These are phyloP conservation scores for Oxytorus armatus DNA, from an alignment of 2,888 invertebrate genomes.

Conservation along the genomic window DNA sequence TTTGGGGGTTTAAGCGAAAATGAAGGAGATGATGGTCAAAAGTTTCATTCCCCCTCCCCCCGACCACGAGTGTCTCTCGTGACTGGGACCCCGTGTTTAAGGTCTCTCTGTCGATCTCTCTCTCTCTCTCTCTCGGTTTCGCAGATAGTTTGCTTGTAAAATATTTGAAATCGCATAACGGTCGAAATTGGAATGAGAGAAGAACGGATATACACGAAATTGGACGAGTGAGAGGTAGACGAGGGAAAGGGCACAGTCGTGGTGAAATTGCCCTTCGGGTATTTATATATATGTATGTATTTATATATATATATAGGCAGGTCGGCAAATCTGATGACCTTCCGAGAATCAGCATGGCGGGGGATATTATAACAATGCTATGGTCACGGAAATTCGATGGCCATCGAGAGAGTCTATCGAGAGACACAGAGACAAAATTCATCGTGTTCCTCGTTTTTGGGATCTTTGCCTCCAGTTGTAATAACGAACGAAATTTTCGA, in stretches of 20 bases:
- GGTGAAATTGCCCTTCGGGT: slow-evolving; percentile 60
- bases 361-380: slow-evolving; percentile 61
- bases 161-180: slow-evolving; percentile 70
- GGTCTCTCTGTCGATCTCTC: too few relatives aligned
- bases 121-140: too few relatives aligned
- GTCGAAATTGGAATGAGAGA: slow-evolving; percentile 68
- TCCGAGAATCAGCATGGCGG: slow-evolving; percentile 71
- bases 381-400: slow-evolving; percentile 66
- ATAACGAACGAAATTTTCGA: neutral
- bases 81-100: slow-evolving; percentile 39
- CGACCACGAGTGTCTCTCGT: slow-evolving; percentile 26
- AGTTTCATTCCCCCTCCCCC: slow-evolving; percentile 47
- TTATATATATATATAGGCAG: too few relatives aligned
- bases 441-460: neutral
- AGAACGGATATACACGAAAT: slow-evolving; percentile 14
- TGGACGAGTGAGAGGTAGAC: too few relatives aligned
- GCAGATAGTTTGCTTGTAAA: slow-evolving; percentile 55
- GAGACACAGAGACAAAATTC: slow-evolving; percentile 4
- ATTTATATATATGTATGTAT: too few relatives aligned
- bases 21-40: slow-evolving; percentile 46
- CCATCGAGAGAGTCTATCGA: neutral
- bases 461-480: neutral
- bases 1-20: slow-evolving; percentile 12
- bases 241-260: slow-evolving; percentile 26
- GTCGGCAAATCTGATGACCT: slow-evolving; percentile 66